phyloP scores from a whole-genome alignment of 2,888 invertebrate genomes.

The Sarcophaga subvicina region DNA sequence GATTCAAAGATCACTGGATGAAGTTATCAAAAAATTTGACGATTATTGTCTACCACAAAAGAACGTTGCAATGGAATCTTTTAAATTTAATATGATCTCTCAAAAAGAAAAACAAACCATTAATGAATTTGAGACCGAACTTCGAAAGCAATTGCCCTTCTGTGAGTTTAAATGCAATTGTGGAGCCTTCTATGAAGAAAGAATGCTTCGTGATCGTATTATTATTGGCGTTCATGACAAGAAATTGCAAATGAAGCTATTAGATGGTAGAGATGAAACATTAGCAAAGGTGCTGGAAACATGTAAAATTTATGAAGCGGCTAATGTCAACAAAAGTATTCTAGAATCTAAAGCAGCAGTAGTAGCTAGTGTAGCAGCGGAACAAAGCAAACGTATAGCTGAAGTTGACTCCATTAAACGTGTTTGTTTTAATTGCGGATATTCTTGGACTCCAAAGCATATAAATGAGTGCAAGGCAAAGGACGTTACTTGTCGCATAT shows the following conservation, averaged over 20 bases:
- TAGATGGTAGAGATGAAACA: too few species aligned
- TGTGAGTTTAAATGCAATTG: constrained; percentile 22
- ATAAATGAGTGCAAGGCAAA: neutral
- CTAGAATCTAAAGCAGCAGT: too few species aligned
- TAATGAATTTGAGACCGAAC: constrained; percentile 9
- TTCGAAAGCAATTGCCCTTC: constrained; percentile 10
- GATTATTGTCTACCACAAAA: neutral
- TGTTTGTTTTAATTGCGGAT: too few species aligned
- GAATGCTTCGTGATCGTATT: constrained; percentile 9
- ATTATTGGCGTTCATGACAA: constrained; percentile 5
- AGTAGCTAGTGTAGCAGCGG: too few species aligned
- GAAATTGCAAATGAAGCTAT: too few species aligned
- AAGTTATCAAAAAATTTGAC: constrained; percentile 13
- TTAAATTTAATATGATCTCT: neutral
- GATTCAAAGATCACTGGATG: constrained; percentile 3
- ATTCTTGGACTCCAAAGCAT: too few species aligned
- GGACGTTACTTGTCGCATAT: neutral
- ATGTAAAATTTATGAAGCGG: too few species aligned
- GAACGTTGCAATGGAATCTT: constrained; percentile 26
- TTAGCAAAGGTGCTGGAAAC: too few species aligned
- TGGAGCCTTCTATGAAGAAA: neutral
- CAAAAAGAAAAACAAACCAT: constrained; percentile 23
- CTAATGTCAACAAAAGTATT: too few species aligned
- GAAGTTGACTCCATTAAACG: too few species aligned
- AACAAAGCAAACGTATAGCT: too few species aligned